Evolutionary conservation across 2,888 invertebrate species (phyloP), one percentile per base, ranked within the genome.

Genomic region (Amblyjoppa proteus): DNA sequence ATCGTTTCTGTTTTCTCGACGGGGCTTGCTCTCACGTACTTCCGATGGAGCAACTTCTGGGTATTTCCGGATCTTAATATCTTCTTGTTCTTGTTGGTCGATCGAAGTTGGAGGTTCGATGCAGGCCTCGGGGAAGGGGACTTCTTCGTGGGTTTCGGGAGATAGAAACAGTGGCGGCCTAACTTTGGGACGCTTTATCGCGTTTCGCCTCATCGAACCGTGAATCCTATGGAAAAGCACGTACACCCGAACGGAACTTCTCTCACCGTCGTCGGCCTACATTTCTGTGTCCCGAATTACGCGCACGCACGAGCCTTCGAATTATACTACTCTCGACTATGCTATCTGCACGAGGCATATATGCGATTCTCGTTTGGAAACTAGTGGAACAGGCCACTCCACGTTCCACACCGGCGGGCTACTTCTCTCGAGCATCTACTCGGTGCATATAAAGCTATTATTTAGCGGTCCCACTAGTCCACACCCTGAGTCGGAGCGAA

Each of bases 201-300:
- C 81, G 84, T 89, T 87, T 84, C 88, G 87, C 88, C 88, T 87
- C 88, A 88, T 88, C 89, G 88, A 89, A 88, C 88, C 88, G 86
- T 87, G 85, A 88, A 88, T 82, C 87, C 77, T 76, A 73, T 73
- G 77, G 81, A 76, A 84, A 89, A 89, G 87, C 87, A 87, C 87
- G 87, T 87, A 83, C 83, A 25, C 61, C 77, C 73, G 25, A 75
- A 75, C 28, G 58, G 58, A 58, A 58, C 58, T 28, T 58, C 53
- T 66, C 69, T 83, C 68, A 9, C 66, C 38, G 58, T 58, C 49
- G 64, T 34, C 61, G 78, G 51, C 51, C 74, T 16, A 53, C 74
- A 70, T 58, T 81, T 79, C 69, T 73, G 64, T 79, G 78, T 77
- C 73, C 68, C 53, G 69, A 83, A 87, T 83, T 87, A 61, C 75